phyloP scores from a whole-genome alignment of 2,113 vertebrate species.

The Syrmaticus mikado region DNA sequence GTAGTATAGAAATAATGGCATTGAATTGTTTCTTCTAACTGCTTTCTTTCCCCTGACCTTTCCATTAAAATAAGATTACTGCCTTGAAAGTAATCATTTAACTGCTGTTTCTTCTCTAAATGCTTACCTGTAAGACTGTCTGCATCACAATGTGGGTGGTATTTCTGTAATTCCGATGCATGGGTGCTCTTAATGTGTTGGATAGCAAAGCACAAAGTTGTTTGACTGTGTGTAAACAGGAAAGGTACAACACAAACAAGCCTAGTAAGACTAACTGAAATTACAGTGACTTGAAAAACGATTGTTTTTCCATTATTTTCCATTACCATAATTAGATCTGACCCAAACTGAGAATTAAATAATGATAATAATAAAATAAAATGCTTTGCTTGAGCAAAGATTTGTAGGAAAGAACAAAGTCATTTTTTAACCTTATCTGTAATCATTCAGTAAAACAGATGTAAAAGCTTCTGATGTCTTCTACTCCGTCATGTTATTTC shows the following conservation, averaged over 20 bases:
- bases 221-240: background rate
- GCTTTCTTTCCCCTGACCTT: fast-evolving
- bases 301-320: background rate
- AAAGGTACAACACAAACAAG: background rate
- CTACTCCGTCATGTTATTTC: fast-evolving
- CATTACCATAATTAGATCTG: background rate
- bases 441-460: background rate
- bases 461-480: background rate
- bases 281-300: background rate
- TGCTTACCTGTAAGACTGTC: background rate
- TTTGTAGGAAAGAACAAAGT: background rate
- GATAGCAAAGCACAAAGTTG: background rate
- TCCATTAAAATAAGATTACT: background rate
- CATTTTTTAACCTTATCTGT: background rate
- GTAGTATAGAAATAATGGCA: background rate
- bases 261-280: background rate
- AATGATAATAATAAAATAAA: background rate
- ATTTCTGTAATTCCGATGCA: background rate
- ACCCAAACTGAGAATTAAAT: background rate
- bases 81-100: background rate
- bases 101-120: background rate
- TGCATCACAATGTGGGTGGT: background rate
- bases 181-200: fast-evolving
- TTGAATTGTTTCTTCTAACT: background rate
- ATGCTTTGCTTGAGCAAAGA: background rate